Percentiles rank a stretch among this genome's conserved stretches.
Conservation (phyloP, 1,140 invertebrate species). For the Gryon sp. region DNA sequence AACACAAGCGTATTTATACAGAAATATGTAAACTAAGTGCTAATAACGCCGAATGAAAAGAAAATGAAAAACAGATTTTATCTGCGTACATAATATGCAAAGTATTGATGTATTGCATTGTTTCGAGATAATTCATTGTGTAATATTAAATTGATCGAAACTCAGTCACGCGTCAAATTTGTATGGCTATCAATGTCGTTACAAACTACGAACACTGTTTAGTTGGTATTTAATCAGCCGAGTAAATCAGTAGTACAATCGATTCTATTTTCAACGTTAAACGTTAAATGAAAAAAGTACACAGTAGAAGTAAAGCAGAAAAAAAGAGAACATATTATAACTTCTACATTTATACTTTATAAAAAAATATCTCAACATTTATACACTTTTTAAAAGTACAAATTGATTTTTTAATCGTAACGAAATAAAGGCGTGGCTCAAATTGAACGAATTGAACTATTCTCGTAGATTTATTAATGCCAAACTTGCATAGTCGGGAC, state of each 20-base stretch:
- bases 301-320: neutral
- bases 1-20: slow-evolving; percentile 28
- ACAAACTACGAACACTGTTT: slow-evolving; percentile 14
- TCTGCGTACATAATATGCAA: slow-evolving; percentile 30
- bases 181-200: slow-evolving; percentile 9
- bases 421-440: slow-evolving; percentile 25
- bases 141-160: slow-evolving; percentile 7
- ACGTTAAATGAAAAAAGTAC: no score
- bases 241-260: no score
- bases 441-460: slow-evolving; percentile 35
- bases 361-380: slow-evolving; percentile 47
- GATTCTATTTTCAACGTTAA: no score
- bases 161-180: slow-evolving; percentile 8
- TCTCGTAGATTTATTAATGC: slow-evolving; percentile 42
- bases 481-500: slow-evolving; percentile 38
- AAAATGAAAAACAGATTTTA: slow-evolving; percentile 3
- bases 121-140: slow-evolving; percentile 8
- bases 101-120: slow-evolving; percentile 18
- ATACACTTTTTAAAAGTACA: slow-evolving; percentile 24
- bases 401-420: slow-evolving; percentile 12
- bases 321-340: neutral
- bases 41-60: slow-evolving; percentile 21
- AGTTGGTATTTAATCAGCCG: no score
- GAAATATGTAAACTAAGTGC: slow-evolving; percentile 37
- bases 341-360: slow-evolving; percentile 12